phyloP scores from a whole-genome alignment of 2,888 invertebrate species.

The Merodon equestris region DNA sequence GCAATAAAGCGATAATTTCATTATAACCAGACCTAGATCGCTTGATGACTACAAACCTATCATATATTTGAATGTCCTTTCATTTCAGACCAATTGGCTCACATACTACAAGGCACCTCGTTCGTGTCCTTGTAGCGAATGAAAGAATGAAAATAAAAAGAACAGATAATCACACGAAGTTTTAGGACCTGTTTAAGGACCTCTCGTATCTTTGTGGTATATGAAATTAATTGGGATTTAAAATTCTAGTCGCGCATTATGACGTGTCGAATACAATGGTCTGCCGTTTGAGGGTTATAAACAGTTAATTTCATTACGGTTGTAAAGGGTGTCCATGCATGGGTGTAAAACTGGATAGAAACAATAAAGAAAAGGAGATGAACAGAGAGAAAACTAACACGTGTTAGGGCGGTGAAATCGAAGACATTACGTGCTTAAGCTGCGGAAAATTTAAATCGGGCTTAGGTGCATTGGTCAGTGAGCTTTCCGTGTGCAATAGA shows the following conservation, averaged over 20 bases:
- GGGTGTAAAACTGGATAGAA: constrained; percentile 25
- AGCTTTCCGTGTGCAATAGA: too few relatives aligned
- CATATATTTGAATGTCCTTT: too few relatives aligned
- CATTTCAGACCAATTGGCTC: too few relatives aligned
- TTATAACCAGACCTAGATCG: too few relatives aligned
- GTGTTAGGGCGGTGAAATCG: constrained; percentile 45
- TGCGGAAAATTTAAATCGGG: constrained; percentile 2
- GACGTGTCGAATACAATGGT: constrained; percentile 49
- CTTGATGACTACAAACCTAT: too few relatives aligned
- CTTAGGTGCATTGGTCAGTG: too few relatives aligned
- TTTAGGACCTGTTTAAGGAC: too few relatives aligned
- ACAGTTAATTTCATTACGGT: constrained; percentile 28
- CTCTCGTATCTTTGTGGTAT: constrained; percentile 7
- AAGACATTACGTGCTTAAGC: constrained; percentile 36
- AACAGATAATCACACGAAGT: too few relatives aligned
- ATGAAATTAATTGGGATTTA: constrained; percentile 57
- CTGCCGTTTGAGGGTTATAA: constrained; percentile 24
- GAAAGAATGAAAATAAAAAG: background rate
- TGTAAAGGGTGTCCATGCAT: constrained; percentile 9
- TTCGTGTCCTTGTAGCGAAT: background rate
- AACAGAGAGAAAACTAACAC: constrained; percentile 19
- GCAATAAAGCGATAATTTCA: too few relatives aligned
- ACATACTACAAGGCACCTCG: too few relatives aligned
- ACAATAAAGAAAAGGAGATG: constrained; percentile 3
- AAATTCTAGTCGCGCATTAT: constrained; percentile 59